These are phyloP conservation scores for Acinonyx jubatus DNA, from an alignment of 2,113 vertebrate species.

Conservation along the genomic window DNA sequence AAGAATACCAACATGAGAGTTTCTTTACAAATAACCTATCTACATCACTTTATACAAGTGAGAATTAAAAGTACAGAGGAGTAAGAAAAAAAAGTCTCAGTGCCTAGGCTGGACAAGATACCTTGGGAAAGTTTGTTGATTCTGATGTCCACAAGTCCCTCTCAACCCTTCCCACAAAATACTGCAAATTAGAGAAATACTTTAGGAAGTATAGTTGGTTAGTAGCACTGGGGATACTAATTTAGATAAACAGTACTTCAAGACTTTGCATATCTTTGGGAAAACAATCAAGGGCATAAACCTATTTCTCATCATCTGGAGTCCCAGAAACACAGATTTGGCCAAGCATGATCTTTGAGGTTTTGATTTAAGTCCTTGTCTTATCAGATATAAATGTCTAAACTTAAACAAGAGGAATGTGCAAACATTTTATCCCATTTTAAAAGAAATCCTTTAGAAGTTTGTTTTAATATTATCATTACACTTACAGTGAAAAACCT, in stretches of 20 bases:
- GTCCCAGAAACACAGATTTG: slow-evolving; percentile 46
- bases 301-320: slow-evolving; percentile 27
- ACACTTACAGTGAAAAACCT: slow-evolving; percentile 60
- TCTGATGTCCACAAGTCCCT: not conserved
- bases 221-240: not conserved
- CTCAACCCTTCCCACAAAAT: not conserved
- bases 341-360: not conserved
- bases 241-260: slow-evolving; percentile 48
- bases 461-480: slow-evolving; percentile 69
- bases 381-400: slow-evolving; percentile 49
- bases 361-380: slow-evolving; percentile 28
- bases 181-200: slow-evolving; percentile 12
- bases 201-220: slow-evolving; percentile 41
- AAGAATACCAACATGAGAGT: not conserved
- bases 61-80: slow-evolving; percentile 20
- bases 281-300: slow-evolving; percentile 41
- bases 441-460: slow-evolving; percentile 52
- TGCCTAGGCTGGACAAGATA: not conserved
- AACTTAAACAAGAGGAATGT: slow-evolving; percentile 38
- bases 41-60: not conserved
- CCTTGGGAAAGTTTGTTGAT: not conserved
- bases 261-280: not conserved
- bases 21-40: not conserved
- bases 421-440: slow-evolving; percentile 61
- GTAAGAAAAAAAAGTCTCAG: not conserved